These are phyloP conservation scores for Caligus rogercresseyi DNA, from an alignment of 1,140 invertebrate species.

Conservation along the genomic window DNA sequence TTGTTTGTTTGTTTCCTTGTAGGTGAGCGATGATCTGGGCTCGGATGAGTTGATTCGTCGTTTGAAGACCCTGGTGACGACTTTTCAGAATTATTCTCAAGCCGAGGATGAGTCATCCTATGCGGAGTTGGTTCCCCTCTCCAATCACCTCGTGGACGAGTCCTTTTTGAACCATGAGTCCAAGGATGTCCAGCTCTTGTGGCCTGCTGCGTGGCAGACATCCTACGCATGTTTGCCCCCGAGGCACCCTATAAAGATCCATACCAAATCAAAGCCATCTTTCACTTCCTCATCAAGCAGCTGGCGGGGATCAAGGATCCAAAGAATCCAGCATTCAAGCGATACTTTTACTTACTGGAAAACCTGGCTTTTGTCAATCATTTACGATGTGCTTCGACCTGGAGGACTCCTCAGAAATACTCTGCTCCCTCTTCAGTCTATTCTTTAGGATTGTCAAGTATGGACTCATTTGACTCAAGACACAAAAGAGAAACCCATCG, in stretches of 20 bases:
- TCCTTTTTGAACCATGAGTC: constrained; percentile 63
- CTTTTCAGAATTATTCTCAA: constrained; percentile 38
- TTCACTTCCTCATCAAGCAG: constrained; percentile 88
- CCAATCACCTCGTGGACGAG: constrained; percentile 80
- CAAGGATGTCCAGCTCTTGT: constrained; percentile 77
- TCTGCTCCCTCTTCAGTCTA: constrained; percentile 77
- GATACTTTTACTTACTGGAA: constrained; percentile 87
- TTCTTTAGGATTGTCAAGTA: constrained; percentile 93
- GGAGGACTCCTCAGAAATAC: constrained; percentile 91
- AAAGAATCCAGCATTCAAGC: constrained; percentile 89
- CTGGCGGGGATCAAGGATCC: constrained; percentile 80
- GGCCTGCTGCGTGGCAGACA: constrained; percentile 91
- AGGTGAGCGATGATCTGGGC: constrained; percentile 68
- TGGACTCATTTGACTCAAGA: constrained; percentile 30
- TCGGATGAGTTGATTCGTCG: constrained; percentile 84
- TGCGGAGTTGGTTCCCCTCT: constrained; percentile 68
- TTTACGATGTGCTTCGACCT: constrained; percentile 98
- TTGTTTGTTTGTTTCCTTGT: neutral
- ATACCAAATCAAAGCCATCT: constrained; percentile 81
- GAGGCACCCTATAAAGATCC: constrained; percentile 92
- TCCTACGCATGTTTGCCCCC: constrained; percentile 91
- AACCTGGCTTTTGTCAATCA: constrained; percentile 95
- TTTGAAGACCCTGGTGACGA: constrained; percentile 79
- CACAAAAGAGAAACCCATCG: too few species aligned
- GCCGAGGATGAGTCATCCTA: constrained; percentile 16